Base-by-base conservation (phyloP, 2,797 vertebrate genomes). In the Glossophaga mutica region DNA sequence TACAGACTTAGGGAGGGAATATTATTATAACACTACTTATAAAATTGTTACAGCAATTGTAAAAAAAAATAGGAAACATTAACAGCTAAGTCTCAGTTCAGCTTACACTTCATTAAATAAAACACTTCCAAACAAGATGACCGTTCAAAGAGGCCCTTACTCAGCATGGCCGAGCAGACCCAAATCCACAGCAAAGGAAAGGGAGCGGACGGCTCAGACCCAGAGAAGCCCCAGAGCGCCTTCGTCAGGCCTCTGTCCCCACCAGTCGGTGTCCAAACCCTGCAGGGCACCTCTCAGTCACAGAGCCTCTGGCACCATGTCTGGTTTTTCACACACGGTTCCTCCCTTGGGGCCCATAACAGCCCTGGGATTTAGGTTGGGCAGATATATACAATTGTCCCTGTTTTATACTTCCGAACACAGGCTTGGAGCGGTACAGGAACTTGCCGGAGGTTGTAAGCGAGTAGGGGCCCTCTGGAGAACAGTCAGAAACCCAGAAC, bases 21-120 rank as follows among this genome's bases (percentile, higher is more conserved):
- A 87, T 48, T 81, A 83, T 55, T 91, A 6, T 71, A 91, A 71
- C 21, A 76, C 50, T 74, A 37, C 65, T 95, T 95, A 93, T 94
- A 95, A 95, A 94, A 87, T 77, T 86, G 92, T 96, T 73, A 86
- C 4, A 46, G 70, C 71, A 92, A 83, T 50, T 93, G 84, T 62
- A 71, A 55, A 94, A 68, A n/a, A 94, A 4, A 42, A 83, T 50
- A 70, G 81, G 57, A 88, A 95, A 84, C 39, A 89, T 84, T 93
- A 97, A 81, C 87, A 74, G 85, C 62, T 70, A 94, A 95, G 78
- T 97, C 82, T 77, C 90, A 94, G 78, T 62, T 95, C 86, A 68
- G 70, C 42, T 95, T 77, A 76, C 76, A 94, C 42, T 65, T 95
- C 70, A 52, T 96, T 94, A 96, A 90, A 91, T 59, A 87, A 92